These are phyloP conservation scores for Limulus polyphemus DNA, from an alignment of 2,888 invertebrate species.

Conservation along the genomic window DNA sequence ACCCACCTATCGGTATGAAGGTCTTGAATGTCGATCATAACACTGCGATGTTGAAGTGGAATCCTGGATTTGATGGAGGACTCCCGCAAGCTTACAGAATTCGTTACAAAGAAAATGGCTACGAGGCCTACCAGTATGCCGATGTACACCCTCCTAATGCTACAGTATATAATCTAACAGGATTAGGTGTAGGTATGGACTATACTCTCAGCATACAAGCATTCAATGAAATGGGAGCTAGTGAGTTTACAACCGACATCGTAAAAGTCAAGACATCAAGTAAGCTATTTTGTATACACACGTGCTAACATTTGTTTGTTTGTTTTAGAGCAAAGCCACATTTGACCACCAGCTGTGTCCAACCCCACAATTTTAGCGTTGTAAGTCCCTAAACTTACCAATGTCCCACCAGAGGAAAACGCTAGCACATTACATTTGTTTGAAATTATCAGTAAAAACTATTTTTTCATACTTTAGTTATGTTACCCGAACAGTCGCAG, in stretches of 20 bases:
- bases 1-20: slow-evolving; percentile 35
- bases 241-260: slow-evolving; percentile 66
- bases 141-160: slow-evolving; percentile 56
- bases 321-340: no score
- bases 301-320: no score
- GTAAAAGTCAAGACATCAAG: slow-evolving; percentile 76
- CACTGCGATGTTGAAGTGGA: slow-evolving; percentile 69
- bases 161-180: slow-evolving; percentile 53
- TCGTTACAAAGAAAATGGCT: slow-evolving; percentile 46
- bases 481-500: no score
- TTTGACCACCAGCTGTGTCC: no score
- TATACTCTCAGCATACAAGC: slow-evolving; percentile 87
- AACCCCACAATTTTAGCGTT: no score
- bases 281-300: slow-evolving; percentile 43
- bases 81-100: slow-evolving; percentile 65
- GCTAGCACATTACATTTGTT: no score
- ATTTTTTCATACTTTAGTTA: no score
- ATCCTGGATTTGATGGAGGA: slow-evolving; percentile 87
- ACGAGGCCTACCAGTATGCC: slow-evolving; percentile 45
- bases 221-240: slow-evolving; percentile 72
- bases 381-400: no score
- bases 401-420: no score
- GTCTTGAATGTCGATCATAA: slow-evolving; percentile 78
- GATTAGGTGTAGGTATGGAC: slow-evolving; percentile 64
- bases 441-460: no score